phyloP scores from a whole-genome alignment of 2,888 invertebrate genomes.

The Lithophane leautieri region DNA sequence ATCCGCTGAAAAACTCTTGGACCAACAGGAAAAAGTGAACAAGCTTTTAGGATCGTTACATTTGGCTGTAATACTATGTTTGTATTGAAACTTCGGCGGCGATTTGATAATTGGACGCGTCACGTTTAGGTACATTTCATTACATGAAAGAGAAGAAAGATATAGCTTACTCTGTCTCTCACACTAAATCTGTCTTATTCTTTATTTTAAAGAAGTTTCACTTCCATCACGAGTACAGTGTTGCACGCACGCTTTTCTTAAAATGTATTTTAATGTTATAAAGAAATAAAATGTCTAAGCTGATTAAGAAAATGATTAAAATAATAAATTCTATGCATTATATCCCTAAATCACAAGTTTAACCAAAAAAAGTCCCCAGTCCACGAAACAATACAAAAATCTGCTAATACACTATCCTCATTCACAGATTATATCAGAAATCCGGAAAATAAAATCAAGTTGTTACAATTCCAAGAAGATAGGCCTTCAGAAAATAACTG shows the following conservation, averaged over 20 bases:
- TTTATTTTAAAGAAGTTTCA: too few species aligned
- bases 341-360: constrained; percentile 5
- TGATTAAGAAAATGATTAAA: constrained; percentile 15
- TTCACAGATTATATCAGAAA: constrained; percentile 45
- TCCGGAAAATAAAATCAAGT: constrained; percentile 41
- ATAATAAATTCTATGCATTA: constrained; percentile 5
- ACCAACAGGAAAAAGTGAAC: not conserved
- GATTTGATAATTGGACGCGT: not conserved
- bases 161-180: not conserved
- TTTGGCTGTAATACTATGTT: not conserved
- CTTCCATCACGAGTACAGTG: not conserved
- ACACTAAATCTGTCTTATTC: not conserved
- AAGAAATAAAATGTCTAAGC: not conserved
- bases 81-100: not conserved
- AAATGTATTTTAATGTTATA: too few species aligned
- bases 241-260: not conserved
- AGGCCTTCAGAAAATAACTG: constrained; percentile 52
- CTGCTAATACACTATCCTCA: constrained; percentile 30
- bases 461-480: constrained; percentile 41
- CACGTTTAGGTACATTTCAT: not conserved
- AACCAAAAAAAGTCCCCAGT: constrained; percentile 11
- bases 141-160: not conserved
- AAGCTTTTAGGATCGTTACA: not conserved
- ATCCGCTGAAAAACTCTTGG: not conserved
- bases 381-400: constrained; percentile 23